Evolutionary conservation across 2,888 invertebrate genomes (phyloP).

Genomic region (Nysson spinosus): DNA sequence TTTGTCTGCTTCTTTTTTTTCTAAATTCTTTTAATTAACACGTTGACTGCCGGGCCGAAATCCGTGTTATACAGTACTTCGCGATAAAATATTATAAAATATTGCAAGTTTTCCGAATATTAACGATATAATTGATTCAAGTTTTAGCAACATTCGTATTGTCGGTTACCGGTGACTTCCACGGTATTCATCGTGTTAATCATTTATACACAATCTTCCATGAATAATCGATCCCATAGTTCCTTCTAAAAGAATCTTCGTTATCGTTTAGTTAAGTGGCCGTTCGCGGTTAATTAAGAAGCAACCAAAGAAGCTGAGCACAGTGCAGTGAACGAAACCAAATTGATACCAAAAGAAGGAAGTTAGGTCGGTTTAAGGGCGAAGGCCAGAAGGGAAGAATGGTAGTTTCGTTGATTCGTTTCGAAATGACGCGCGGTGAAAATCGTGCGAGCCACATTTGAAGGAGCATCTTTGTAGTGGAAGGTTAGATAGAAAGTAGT

Average conservation of each 20-base stretch:
- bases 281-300: slow-evolving; percentile 36
- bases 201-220: too few species aligned
- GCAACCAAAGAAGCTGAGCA: slow-evolving; percentile 54
- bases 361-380: slow-evolving; percentile 18
- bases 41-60: too few species aligned
- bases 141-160: too few species aligned
- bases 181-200: too few species aligned
- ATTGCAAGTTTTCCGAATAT: too few species aligned
- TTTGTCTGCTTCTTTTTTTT: too few species aligned
- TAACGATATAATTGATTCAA: too few species aligned
- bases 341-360: slow-evolving; percentile 56
- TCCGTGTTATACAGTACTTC: too few species aligned
- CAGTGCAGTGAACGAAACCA: slow-evolving; percentile 57
- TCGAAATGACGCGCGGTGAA: slow-evolving; percentile 44
- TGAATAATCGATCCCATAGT: slow-evolving; percentile 10
- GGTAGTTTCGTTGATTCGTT: slow-evolving; percentile 6
- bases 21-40: too few species aligned
- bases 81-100: too few species aligned
- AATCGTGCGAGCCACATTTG: slow-evolving; percentile 33
- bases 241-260: slow-evolving; percentile 16
- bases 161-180: too few species aligned
- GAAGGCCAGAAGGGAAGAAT: slow-evolving; percentile 6
- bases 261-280: slow-evolving; percentile 25
- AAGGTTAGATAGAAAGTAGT: slow-evolving; percentile 13
- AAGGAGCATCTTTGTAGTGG: slow-evolving; percentile 14